phyloP scores from a whole-genome alignment of 2,797 vertebrate species.

The Parambassis ranga region DNA sequence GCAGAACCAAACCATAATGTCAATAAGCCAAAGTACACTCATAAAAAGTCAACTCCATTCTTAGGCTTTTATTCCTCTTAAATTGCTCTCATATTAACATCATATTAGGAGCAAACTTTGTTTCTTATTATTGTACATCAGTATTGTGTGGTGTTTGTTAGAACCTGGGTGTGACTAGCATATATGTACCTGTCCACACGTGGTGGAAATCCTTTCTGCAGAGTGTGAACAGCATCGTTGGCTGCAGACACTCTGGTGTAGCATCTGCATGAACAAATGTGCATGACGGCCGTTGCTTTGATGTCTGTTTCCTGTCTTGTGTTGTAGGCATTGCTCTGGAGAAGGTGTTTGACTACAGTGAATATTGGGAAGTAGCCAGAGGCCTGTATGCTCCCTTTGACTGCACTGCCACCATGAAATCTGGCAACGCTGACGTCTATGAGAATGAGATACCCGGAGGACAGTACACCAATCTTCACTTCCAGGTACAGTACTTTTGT shows the following conservation, averaged over 20 bases:
- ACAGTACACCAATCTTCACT: slow-evolving; percentile 98
- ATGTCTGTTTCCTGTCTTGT: background rate
- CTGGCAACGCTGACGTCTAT: slow-evolving; percentile 94
- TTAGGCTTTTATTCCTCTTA: background rate
- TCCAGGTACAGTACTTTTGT: slow-evolving; percentile 66
- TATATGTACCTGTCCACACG: no score
- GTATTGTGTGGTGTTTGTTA: no score
- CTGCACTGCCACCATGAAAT: slow-evolving; percentile 99
- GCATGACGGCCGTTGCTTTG: background rate
- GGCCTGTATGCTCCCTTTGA: slow-evolving; percentile 93
- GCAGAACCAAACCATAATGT: fast-evolving
- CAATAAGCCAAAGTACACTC: background rate
- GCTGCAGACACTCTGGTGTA: no score
- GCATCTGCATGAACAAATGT: background rate
- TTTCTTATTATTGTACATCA: background rate
- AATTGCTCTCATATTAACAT: background rate
- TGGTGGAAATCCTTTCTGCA: no score
- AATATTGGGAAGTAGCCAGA: slow-evolving; percentile 94
- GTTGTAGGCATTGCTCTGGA: slow-evolving; percentile 87
- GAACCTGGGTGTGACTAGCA: no score
- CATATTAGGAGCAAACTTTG: background rate
- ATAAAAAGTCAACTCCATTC: background rate
- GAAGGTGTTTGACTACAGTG: slow-evolving; percentile 95
- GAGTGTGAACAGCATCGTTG: no score
- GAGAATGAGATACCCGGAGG: slow-evolving; percentile 98